These are phyloP conservation scores for Drosophila funebris DNA, from an alignment of 1,140 invertebrate genomes.

Conservation along the genomic window DNA sequence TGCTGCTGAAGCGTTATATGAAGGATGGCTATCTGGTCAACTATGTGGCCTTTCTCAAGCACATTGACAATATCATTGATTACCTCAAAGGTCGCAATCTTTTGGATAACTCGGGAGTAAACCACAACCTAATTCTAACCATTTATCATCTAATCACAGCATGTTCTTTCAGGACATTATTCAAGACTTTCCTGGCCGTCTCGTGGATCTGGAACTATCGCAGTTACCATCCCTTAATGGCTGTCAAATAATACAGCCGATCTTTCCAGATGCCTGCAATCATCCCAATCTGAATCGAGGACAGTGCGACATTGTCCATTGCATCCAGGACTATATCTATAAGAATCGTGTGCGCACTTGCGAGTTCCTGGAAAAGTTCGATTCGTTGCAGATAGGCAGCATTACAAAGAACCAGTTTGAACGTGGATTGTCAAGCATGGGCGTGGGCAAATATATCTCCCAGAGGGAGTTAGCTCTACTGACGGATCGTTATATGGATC, in stretches of 20 bases:
- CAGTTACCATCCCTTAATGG: slow-evolving; percentile 87
- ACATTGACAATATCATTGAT: slow-evolving; percentile 85
- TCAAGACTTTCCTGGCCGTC: slow-evolving; percentile 86
- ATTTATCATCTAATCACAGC: background rate
- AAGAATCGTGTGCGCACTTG: slow-evolving; percentile 86
- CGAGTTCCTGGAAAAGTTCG: slow-evolving; percentile 87
- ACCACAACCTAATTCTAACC: background rate
- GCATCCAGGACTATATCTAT: slow-evolving; percentile 84
- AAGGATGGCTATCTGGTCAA: slow-evolving; percentile 89
- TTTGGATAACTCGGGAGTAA: slow-evolving; percentile 65
- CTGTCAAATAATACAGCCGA: slow-evolving; percentile 50
- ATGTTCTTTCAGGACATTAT: slow-evolving; percentile 84
- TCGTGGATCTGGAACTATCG: slow-evolving; percentile 87
- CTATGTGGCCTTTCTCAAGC: slow-evolving; percentile 88
- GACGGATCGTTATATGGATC: slow-evolving; percentile 87
- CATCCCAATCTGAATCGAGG: slow-evolving; percentile 59
- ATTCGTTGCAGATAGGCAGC: slow-evolving; percentile 86
- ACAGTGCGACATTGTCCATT: slow-evolving; percentile 70
- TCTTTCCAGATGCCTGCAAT: slow-evolving; percentile 74
- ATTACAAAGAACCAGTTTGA: slow-evolving; percentile 88
- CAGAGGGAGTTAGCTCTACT: slow-evolving; percentile 86
- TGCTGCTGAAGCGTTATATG: slow-evolving; percentile 88
- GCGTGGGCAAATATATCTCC: slow-evolving; percentile 85
- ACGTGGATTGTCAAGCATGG: slow-evolving; percentile 86
- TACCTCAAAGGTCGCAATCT: slow-evolving; percentile 63